Evolutionary conservation across 1,140 invertebrate species (phyloP).

Genomic region (Drosophila paulistorum): DNA sequence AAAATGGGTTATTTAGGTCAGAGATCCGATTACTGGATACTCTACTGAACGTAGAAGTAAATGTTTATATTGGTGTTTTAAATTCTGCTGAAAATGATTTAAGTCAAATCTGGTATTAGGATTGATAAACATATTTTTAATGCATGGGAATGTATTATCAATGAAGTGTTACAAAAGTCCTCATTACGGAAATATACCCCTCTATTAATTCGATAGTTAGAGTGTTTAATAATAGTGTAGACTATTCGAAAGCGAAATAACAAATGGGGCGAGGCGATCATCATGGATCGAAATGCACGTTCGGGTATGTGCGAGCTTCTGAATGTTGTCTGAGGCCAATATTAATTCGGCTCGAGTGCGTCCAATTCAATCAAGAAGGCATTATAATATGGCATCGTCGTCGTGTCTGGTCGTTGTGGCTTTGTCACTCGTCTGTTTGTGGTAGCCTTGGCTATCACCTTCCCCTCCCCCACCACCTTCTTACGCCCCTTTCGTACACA

Average conservation of each 20-base stretch:
- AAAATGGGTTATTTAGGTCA: background rate
- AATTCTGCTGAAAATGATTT: too few relatives aligned
- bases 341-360: conserved; percentile 71
- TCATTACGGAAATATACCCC: background rate
- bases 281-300: conserved; percentile 55
- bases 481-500: background rate
- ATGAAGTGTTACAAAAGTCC: background rate
- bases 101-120: background rate
- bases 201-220: background rate
- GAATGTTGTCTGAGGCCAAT: conserved; percentile 73
- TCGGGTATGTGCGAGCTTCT: conserved; percentile 63
- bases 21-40: background rate
- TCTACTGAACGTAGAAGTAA: background rate
- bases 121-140: too few relatives aligned
- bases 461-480: conserved; percentile 1
- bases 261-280: conserved; percentile 55
- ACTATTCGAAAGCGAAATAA: conserved; percentile 71
- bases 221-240: conserved; percentile 12
- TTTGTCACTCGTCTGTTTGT: conserved; percentile 66
- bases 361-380: conserved; percentile 77
- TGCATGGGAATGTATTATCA: too few relatives aligned
- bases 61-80: too few relatives aligned
- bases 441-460: conserved; percentile 47
- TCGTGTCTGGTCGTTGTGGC: conserved; percentile 30
- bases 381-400: conserved; percentile 50